A percentile compares a stretch with the other conserved stretches of the same genome.
phyloP scores from a whole-genome alignment of 2,888 invertebrate genomes.

The Drosophila barbarae region DNA sequence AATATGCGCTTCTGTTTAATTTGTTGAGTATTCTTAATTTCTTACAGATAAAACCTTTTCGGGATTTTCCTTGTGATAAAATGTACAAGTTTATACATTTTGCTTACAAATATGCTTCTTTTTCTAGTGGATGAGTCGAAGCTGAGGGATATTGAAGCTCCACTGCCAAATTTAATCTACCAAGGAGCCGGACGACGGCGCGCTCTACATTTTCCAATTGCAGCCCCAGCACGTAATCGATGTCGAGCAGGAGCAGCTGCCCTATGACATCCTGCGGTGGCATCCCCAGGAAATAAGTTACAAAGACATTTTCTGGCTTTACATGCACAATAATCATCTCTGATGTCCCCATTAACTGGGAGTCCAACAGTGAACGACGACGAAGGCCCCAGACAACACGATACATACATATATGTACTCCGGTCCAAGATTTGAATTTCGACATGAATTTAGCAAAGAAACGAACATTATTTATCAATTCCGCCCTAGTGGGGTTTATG shows the following conservation, averaged over 20 bases:
- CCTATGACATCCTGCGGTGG: conserved; percentile 37
- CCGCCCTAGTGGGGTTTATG: conserved; percentile 4
- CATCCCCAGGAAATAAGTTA: conserved; percentile 78
- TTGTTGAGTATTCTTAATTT: too few relatives aligned
- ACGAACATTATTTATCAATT: neutral
- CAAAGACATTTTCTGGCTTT: conserved; percentile 82
- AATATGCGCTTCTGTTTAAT: too few relatives aligned
- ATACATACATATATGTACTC: neutral
- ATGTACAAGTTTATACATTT: too few relatives aligned
- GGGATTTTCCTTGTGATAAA: too few relatives aligned
- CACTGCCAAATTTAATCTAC: conserved; percentile 43
- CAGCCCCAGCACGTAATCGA: conserved; percentile 5
- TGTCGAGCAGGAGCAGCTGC: conserved; percentile 7
- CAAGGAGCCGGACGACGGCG: conserved; percentile 20
- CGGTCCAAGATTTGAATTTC: conserved; percentile 14
- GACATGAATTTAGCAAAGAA: neutral
- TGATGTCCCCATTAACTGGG: conserved; percentile 84
- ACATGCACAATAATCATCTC: conserved; percentile 82
- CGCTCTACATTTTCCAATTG: conserved; percentile 10
- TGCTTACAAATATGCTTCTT: too few relatives aligned
- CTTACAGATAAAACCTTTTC: too few relatives aligned
- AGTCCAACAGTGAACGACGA: conserved; percentile 84
- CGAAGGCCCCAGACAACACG: neutral
- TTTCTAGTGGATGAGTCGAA: conserved; percentile 26
- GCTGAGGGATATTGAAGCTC: neutral